Evolutionary conservation across 30 jellyfish, hydroid and myxozoan species (phyloP).

Genomic region (Aurelia sp.): DNA sequence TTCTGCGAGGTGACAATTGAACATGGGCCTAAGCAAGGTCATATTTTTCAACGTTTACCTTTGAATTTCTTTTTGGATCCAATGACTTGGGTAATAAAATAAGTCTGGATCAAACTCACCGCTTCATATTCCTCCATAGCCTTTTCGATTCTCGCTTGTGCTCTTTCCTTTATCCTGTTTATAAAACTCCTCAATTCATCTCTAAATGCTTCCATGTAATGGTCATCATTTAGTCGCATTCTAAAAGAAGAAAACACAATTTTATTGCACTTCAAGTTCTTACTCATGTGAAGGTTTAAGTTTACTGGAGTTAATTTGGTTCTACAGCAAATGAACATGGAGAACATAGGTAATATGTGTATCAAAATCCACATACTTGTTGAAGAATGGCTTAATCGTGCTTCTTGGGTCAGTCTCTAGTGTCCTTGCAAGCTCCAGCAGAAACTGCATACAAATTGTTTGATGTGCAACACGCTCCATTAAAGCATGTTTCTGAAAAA

Average conservation of each 20-base stretch:
- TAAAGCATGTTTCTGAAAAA: constrained; percentile 92
- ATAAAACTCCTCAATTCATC: constrained; percentile 82
- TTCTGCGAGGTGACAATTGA: too few species aligned
- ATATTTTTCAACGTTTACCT: too few species aligned
- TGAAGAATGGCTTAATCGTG: constrained; percentile 85
- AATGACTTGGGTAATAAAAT: too few species aligned
- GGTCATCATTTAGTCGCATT: constrained; percentile 79
- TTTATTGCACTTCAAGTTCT: too few species aligned
- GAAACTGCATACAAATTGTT: constrained; percentile 98
- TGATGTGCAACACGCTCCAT: constrained; percentile 99
- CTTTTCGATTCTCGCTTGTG: constrained; percentile 95
- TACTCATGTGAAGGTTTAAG: too few species aligned
- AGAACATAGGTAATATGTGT: too few species aligned
- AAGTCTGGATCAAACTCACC: constrained; percentile 31
- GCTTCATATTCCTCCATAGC: constrained; percentile 98
- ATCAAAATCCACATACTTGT: constrained; percentile 62
- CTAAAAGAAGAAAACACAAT: constrained; percentile 8
- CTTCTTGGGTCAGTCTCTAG: constrained; percentile 90
- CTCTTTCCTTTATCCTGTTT: constrained; percentile 90
- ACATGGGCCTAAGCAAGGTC: too few species aligned
- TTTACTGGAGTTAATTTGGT: too few species aligned
- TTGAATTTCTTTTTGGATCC: too few species aligned
- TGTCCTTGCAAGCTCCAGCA: constrained; percentile 93
- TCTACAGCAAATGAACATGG: too few species aligned
- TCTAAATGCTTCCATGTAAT: constrained; percentile 78